Conservation (phyloP, 2,797 vertebrate genomes). For the Chromobotia macracanthus region DNA sequence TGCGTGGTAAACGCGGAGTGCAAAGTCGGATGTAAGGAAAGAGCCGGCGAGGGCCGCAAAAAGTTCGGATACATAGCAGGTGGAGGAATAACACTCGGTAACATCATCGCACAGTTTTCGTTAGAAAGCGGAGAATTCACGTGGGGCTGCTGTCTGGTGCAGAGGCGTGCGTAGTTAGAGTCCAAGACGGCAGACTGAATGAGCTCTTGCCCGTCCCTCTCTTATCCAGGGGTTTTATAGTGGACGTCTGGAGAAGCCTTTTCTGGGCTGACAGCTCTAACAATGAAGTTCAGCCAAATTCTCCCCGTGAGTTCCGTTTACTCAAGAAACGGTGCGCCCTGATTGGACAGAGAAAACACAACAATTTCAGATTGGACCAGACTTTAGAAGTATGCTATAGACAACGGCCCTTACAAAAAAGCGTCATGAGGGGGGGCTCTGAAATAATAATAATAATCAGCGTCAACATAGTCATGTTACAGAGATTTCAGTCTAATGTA, state of each 20-base stretch:
- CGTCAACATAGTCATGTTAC: neutral
- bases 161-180: conserved; percentile 59
- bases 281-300: conserved; percentile 86
- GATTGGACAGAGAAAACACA: conserved; percentile 81
- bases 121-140: conserved; percentile 24
- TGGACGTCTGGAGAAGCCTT: conserved; percentile 75
- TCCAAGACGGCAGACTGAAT: conserved; percentile 68
- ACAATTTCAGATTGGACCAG: conserved; percentile 89
- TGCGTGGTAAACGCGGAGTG: conserved; percentile 82
- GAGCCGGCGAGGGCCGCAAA: conserved; percentile 81
- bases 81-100: conserved; percentile 87
- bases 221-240: conserved; percentile 82
- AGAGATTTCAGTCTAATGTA: neutral
- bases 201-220: conserved; percentile 67
- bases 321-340: conserved; percentile 66
- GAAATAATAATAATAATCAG: neutral
- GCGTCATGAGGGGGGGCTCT: neutral
- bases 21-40: conserved; percentile 83
- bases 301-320: conserved; percentile 84
- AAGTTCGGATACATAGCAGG: conserved; percentile 89
- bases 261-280: conserved; percentile 85
- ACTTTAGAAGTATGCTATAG: conserved; percentile 80
- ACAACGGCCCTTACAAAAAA: conserved; percentile 78
- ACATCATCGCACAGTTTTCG: conserved; percentile 82
- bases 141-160: conserved; percentile 48